A percentile compares a stretch with the other conserved stretches of the same genome.
These are phyloP conservation scores for Sebastes itinus DNA, from an alignment of 2,797 vertebrate species.

Conservation along the genomic window DNA sequence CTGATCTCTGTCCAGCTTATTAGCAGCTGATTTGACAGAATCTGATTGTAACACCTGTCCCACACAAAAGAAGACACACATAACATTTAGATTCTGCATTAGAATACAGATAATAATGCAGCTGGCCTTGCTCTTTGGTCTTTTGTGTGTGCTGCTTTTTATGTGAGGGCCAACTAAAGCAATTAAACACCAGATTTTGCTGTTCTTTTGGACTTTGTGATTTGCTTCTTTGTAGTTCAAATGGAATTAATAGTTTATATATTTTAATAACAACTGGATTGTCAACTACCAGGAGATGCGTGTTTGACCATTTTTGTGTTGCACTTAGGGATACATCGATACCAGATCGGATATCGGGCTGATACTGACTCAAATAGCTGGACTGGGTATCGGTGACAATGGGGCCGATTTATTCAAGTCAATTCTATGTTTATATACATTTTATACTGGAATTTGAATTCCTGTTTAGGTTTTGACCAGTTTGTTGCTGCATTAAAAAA, in stretches of 20 bases:
- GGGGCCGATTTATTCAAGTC: no score
- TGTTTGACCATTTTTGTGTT: slow-evolving; percentile 1
- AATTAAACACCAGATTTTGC: slow-evolving; percentile 62
- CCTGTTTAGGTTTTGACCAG: no score
- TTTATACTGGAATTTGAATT: no score
- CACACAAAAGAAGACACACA: neutral
- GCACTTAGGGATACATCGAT: neutral
- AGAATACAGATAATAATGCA: slow-evolving; percentile 38
- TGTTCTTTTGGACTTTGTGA: slow-evolving; percentile 22
- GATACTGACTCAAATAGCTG: no score
- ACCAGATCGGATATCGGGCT: no score
- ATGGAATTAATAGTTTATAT: neutral
- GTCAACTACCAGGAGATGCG: slow-evolving; percentile 17
- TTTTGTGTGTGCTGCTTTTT: slow-evolving; percentile 61
- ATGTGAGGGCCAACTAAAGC: slow-evolving; percentile 46
- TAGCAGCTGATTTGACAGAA: slow-evolving; percentile 36
- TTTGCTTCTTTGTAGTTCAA: slow-evolving; percentile 6
- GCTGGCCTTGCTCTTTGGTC: slow-evolving; percentile 37
- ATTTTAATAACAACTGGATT: neutral
- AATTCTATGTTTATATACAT: no score
- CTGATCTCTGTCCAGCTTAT: slow-evolving; percentile 25
- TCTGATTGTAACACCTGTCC: slow-evolving; percentile 22
- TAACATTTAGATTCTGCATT: slow-evolving; percentile 32
- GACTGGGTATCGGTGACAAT: no score
- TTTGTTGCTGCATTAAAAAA: no score